Percentiles rank a stretch among this genome's conserved stretches.
These are phyloP conservation scores for Mesocricetus auratus DNA, from an alignment of 2,113 vertebrate genomes.

Conservation along the genomic window DNA sequence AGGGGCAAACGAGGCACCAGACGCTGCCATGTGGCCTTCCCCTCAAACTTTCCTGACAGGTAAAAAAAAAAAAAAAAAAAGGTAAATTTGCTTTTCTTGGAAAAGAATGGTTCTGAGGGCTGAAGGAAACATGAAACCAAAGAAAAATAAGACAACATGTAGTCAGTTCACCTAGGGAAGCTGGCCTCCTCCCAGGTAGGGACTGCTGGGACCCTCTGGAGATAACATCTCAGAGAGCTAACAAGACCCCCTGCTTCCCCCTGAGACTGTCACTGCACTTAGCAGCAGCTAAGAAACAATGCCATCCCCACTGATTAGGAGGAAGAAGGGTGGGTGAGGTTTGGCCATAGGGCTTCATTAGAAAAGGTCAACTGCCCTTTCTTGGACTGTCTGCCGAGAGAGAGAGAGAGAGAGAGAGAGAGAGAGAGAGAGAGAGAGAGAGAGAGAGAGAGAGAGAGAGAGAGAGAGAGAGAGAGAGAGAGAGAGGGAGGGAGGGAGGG, in stretches of 20 bases:
- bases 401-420: neutral
- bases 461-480: too few relatives aligned
- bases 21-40: neutral
- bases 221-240: neutral
- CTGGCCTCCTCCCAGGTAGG: neutral
- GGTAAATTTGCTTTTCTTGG: slow-evolving; percentile 48
- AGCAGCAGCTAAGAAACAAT: neutral
- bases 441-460: too few relatives aligned
- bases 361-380: neutral
- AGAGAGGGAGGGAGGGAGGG: neutral
- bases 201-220: neutral
- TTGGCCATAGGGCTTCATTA: neutral
- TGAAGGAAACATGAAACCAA: slow-evolving; percentile 9
- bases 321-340: neutral
- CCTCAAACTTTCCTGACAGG: neutral
- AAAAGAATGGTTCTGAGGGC: neutral
- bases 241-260: neutral
- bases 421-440: neutral
- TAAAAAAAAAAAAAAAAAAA: slow-evolving; percentile 14
- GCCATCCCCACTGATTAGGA: neutral
- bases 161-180: neutral
- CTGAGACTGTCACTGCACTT: neutral
- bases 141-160: slow-evolving; percentile 15
- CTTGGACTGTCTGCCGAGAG: neutral
- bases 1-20: neutral